Percentiles rank a stretch among this genome's conserved stretches.
Evolutionary conservation across 2,797 vertebrate genomes (phyloP).

Genomic region (Pristis pectinata): DNA sequence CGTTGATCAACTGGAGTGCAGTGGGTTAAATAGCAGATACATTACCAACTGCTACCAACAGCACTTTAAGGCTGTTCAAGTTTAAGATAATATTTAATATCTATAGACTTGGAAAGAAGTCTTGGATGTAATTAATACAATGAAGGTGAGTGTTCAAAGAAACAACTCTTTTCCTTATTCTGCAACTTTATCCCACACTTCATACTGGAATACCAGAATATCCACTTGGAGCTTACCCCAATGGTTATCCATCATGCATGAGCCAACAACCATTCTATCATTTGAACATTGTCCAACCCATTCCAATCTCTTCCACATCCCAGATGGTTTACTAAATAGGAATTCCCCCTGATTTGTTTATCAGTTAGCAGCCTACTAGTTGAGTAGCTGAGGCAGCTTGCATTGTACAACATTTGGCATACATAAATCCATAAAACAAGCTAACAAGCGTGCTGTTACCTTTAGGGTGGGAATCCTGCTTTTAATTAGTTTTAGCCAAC

Average conservation of each 20-base stretch:
- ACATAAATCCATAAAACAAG: neutral
- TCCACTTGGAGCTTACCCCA: neutral
- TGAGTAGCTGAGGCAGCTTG: neutral
- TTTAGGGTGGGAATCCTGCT: neutral
- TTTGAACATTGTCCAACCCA: neutral
- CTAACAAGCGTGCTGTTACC: neutral
- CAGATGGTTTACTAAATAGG: neutral
- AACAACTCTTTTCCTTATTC: too few species aligned
- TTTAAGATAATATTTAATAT: neutral
- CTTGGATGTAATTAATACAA: neutral
- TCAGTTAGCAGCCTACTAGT: neutral
- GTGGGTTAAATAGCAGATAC: neutral
- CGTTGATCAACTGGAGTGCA: constrained; percentile 5
- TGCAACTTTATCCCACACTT: neutral
- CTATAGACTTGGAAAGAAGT: neutral
- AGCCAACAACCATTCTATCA: neutral
- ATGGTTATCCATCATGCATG: neutral
- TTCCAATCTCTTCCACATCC: neutral
- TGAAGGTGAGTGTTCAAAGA: neutral
- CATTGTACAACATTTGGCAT: neutral
- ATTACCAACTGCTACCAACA: neutral
- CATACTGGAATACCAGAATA: neutral
- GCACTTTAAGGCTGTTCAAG: neutral
- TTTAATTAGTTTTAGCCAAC: neutral
- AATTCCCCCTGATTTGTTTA: neutral